Evolutionary conservation across 2,888 invertebrate species (phyloP).

Genomic region (Hartigia nigra): DNA sequence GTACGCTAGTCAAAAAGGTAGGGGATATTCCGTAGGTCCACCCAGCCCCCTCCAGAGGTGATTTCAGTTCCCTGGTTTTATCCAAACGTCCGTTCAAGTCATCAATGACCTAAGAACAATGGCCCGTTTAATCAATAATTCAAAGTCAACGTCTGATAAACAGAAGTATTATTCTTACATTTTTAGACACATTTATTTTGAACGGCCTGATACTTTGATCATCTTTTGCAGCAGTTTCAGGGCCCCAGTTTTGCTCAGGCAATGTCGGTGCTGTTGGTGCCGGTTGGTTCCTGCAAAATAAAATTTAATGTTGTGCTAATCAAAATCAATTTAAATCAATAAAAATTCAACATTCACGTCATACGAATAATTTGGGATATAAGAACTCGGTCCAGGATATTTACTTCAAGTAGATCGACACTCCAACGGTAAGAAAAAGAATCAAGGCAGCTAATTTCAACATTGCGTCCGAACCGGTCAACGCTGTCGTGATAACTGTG

Average conservation of each 20-base stretch:
- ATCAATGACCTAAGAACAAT: constrained; percentile 68
- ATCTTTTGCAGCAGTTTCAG: constrained; percentile 55
- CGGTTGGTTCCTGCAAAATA: neutral
- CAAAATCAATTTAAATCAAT: neutral
- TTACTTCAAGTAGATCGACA: constrained; percentile 26
- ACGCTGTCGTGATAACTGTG: neutral
- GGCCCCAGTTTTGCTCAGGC: constrained; percentile 73
- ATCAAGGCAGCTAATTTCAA: constrained; percentile 38
- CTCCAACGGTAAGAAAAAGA: constrained; percentile 20
- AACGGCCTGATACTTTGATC: constrained; percentile 68
- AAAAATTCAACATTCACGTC: no score
- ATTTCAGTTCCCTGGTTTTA: constrained; percentile 67
- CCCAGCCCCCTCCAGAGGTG: constrained; percentile 74
- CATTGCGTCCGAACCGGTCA: constrained; percentile 24
- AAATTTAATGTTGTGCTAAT: neutral
- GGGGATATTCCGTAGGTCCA: constrained; percentile 88
- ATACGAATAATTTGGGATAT: no score
- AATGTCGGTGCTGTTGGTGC: constrained; percentile 25
- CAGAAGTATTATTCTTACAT: constrained; percentile 62
- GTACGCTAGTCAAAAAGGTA: constrained; percentile 73
- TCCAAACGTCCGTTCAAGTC: constrained; percentile 73
- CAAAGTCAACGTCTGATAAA: constrained; percentile 50
- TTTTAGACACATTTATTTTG: constrained; percentile 71
- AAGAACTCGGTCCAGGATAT: neutral
- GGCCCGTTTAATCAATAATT: neutral